Evolutionary conservation across 2,113 vertebrate species (phyloP).

Genomic region (Recurvirostra avosetta): DNA sequence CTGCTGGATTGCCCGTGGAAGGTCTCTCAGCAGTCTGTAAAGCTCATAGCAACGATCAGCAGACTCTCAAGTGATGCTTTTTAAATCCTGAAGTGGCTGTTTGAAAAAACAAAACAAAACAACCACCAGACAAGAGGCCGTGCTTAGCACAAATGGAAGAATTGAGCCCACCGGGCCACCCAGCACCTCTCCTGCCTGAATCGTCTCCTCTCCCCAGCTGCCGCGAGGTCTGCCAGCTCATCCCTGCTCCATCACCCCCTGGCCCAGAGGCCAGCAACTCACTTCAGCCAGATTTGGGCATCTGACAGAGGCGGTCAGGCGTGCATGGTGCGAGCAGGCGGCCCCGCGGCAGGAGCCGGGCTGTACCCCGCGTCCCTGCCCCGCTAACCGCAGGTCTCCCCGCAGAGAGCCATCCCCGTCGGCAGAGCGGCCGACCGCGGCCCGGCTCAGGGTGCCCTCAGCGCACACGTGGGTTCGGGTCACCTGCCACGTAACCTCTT

Average conservation of each 20-base stretch:
- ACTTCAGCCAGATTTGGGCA: background rate
- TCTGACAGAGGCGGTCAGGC: rapidly evolving
- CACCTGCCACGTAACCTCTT: rapidly evolving
- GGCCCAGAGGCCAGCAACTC: background rate
- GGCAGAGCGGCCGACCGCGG: background rate
- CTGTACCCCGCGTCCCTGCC: rapidly evolving
- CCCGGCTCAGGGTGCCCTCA: rapidly evolving
- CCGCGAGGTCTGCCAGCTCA: background rate
- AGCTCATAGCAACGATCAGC: background rate
- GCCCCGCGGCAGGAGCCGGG: background rate
- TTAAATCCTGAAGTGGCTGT: background rate
- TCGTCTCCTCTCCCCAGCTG: background rate
- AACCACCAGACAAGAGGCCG: background rate
- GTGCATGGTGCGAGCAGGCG: rapidly evolving
- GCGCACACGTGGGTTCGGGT: rapidly evolving
- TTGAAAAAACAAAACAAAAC: background rate
- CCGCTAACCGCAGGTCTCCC: rapidly evolving
- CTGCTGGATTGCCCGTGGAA: background rate
- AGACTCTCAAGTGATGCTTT: slow-evolving; percentile 14
- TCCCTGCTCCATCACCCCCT: background rate
- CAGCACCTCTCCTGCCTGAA: background rate
- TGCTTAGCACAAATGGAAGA: background rate
- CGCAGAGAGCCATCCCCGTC: background rate
- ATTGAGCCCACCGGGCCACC: background rate
- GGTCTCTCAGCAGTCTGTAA: background rate